These are phyloP conservation scores for Psilopogon haemacephalus DNA, from an alignment of 2,113 vertebrate species.

Conservation along the genomic window DNA sequence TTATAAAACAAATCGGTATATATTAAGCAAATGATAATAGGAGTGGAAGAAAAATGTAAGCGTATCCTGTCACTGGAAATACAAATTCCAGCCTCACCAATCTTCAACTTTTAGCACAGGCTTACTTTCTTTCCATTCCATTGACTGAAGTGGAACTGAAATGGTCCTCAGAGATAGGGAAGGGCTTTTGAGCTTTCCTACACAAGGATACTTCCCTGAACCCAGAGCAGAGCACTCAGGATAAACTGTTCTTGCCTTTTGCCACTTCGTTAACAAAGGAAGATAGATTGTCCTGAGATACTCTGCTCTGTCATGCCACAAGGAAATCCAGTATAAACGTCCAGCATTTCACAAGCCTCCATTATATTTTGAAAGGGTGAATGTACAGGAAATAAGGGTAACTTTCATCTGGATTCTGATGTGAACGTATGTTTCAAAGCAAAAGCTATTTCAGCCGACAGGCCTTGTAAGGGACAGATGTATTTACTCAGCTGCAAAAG, in stretches of 20 bases:
- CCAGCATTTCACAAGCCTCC: neutral
- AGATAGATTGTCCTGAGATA: neutral
- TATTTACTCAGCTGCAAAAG: slow-evolving; percentile 64
- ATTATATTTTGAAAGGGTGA: neutral
- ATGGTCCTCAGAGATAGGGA: neutral
- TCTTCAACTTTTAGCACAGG: neutral
- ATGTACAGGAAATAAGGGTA: neutral
- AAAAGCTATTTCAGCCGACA: slow-evolving; percentile 32
- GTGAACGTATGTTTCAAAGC: slow-evolving; percentile 9
- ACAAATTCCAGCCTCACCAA: neutral
- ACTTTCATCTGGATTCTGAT: slow-evolving; percentile 13
- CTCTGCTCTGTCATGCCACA: neutral
- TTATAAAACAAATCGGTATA: neutral
- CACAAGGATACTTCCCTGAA: neutral
- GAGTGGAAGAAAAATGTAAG: neutral
- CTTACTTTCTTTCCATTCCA: neutral
- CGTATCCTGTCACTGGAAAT: neutral
- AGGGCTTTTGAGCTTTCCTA: neutral
- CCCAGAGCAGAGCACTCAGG: neutral
- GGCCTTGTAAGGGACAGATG: slow-evolving; percentile 5
- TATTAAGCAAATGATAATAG: neutral
- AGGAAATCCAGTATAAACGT: neutral
- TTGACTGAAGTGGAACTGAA: neutral
- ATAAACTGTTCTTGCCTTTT: neutral
- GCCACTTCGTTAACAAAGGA: neutral